Evolutionary conservation across 1,140 invertebrate genomes (phyloP).

Genomic region (Ceratosolen fusciceps): DNA sequence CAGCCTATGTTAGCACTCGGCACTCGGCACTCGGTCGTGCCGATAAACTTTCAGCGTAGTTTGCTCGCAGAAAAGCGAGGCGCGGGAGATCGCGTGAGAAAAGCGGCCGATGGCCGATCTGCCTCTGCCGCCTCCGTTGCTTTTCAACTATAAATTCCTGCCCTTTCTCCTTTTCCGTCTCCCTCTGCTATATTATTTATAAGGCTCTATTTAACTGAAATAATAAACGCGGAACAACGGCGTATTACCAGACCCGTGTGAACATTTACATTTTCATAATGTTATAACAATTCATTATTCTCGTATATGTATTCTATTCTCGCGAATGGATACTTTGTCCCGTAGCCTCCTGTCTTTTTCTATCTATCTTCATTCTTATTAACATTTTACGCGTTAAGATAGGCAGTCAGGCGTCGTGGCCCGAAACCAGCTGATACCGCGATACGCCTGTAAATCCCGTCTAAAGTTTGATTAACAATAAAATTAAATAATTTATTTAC

Average conservation of each 20-base stretch:
- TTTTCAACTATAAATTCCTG: slow-evolving; percentile 15
- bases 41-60: not conserved
- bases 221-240: not conserved
- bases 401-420: no score
- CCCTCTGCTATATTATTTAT: not conserved
- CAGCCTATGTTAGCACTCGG: no score
- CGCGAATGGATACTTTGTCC: no score
- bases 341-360: not conserved
- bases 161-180: no score
- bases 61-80: not conserved
- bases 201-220: not conserved
- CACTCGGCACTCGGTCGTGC: no score
- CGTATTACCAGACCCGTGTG: not conserved
- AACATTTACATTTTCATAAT: not conserved
- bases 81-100: slow-evolving; percentile 45
- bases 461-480: no score
- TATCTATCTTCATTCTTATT: not conserved
- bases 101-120: slow-evolving; percentile 39
- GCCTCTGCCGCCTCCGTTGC: slow-evolving; percentile 4
- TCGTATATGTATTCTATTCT: no score
- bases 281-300: not conserved
- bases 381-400: not conserved
- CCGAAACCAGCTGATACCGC: no score
- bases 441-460: no score
- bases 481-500: no score